phyloP scores from a whole-genome alignment of 2,113 vertebrate species.

The Erinaceus europaeus region DNA sequence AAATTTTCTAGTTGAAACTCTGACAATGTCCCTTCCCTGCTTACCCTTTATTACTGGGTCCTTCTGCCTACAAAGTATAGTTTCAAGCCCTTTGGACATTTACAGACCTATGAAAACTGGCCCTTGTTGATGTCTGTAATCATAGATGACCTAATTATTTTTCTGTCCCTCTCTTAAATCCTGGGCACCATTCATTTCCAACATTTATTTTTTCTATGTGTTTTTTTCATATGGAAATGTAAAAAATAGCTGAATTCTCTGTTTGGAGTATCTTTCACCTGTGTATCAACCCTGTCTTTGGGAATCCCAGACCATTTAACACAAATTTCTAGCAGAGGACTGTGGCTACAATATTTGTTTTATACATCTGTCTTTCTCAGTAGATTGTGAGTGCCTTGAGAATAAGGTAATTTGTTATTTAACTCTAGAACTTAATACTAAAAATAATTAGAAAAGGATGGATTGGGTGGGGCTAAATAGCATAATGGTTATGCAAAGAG shows the following conservation, averaged over 20 bases:
- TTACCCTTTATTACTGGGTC: neutral
- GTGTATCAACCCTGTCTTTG: neutral
- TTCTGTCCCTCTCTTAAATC: neutral
- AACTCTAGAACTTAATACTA: neutral
- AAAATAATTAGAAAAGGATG: too few relatives aligned
- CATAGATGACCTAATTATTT: neutral
- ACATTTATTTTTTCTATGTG: too few relatives aligned
- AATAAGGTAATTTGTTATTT: conserved; percentile 3
- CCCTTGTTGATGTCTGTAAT: neutral
- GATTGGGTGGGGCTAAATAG: too few relatives aligned
- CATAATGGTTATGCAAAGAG: too few relatives aligned
- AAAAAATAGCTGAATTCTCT: neutral
- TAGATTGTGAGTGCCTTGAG: neutral
- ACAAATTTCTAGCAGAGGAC: neutral
- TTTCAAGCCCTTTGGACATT: neutral
- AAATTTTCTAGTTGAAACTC: neutral
- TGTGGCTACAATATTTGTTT: conserved; percentile 3
- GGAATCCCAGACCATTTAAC: neutral
- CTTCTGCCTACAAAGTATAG: neutral
- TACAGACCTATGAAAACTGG: neutral
- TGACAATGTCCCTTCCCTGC: neutral
- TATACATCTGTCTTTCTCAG: conserved; percentile 38
- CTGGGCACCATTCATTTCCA: neutral
- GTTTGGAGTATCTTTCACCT: neutral
- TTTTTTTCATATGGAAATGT: too few relatives aligned